Evolutionary conservation across 2,113 vertebrate species (phyloP).

Genomic region (Rhinoderma darwinii): DNA sequence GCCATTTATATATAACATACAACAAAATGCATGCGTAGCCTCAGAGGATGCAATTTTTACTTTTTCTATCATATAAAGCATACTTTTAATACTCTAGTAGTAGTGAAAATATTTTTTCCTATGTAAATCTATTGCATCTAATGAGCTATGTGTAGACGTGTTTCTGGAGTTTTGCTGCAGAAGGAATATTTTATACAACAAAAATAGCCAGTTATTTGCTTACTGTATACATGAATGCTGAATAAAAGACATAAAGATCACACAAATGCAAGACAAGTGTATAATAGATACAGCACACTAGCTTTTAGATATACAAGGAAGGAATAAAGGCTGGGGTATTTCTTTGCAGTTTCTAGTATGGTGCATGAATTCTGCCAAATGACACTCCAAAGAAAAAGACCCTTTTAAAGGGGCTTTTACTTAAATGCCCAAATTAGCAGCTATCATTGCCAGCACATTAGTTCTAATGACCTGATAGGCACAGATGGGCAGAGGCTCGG

Average conservation of each 20-base stretch:
- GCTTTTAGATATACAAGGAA: neutral
- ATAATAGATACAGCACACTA: neutral
- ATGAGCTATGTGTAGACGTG: slow-evolving; percentile 6
- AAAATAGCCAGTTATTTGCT: slow-evolving; percentile 16
- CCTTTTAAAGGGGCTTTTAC: neutral
- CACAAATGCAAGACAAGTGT: slow-evolving; percentile 21
- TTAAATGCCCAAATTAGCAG: neutral
- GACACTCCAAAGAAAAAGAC: neutral
- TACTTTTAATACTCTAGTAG: neutral
- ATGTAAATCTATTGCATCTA: neutral
- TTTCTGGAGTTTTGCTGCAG: neutral
- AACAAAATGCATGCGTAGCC: neutral
- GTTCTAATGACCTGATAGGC: neutral
- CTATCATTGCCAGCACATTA: neutral
- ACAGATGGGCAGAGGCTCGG: neutral
- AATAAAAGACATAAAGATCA: slow-evolving; percentile 32
- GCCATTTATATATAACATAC: slow-evolving; percentile 4
- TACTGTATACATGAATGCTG: slow-evolving; percentile 30
- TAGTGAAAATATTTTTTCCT: neutral
- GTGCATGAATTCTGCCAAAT: slow-evolving; percentile 3
- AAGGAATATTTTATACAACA: slow-evolving; percentile 12
- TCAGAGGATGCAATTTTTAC: neutral
- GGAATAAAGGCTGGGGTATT: neutral
- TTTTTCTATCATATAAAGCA: neutral
- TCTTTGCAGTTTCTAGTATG: neutral